A percentile compares a stretch with the other conserved stretches of the same genome.
These are phyloP conservation scores for Berghia stephanieae DNA, from an alignment of 1,140 invertebrate species.

Conservation along the genomic window DNA sequence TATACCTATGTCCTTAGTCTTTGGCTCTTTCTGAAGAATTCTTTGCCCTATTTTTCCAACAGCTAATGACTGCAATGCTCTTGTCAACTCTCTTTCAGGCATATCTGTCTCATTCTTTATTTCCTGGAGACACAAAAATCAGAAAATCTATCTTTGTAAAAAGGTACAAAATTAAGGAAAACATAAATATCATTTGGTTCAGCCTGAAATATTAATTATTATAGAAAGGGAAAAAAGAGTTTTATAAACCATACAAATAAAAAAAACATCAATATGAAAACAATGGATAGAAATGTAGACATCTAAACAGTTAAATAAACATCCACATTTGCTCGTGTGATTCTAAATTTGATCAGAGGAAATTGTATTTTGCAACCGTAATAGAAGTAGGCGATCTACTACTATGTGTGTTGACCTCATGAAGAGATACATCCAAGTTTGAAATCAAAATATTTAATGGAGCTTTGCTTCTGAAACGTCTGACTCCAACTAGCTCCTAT, in stretches of 20 bases:
- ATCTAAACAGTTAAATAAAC: neutral
- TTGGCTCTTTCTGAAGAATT: conserved; percentile 91
- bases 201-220: neutral
- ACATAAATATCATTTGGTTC: neutral
- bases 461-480: too few relatives aligned
- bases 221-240: neutral
- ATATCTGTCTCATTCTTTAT: conserved; percentile 98
- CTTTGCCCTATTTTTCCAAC: conserved; percentile 93
- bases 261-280: neutral
- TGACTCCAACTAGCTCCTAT: too few relatives aligned
- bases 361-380: too few relatives aligned
- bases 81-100: conserved; percentile 93
- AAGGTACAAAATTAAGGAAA: too few relatives aligned
- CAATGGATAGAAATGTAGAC: too few relatives aligned
- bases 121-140: conserved; percentile 73
- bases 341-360: too few relatives aligned
- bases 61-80: conserved; percentile 94
- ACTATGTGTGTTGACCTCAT: too few relatives aligned
- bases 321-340: neutral
- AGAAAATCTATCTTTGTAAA: neutral
- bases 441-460: too few relatives aligned
- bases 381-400: too few relatives aligned
- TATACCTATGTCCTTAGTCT: conserved; percentile 91
- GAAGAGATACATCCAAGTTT: too few relatives aligned
- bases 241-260: neutral